phyloP scores from a whole-genome alignment of 2,113 vertebrate species.

The Xiphorhynchus elegans region DNA sequence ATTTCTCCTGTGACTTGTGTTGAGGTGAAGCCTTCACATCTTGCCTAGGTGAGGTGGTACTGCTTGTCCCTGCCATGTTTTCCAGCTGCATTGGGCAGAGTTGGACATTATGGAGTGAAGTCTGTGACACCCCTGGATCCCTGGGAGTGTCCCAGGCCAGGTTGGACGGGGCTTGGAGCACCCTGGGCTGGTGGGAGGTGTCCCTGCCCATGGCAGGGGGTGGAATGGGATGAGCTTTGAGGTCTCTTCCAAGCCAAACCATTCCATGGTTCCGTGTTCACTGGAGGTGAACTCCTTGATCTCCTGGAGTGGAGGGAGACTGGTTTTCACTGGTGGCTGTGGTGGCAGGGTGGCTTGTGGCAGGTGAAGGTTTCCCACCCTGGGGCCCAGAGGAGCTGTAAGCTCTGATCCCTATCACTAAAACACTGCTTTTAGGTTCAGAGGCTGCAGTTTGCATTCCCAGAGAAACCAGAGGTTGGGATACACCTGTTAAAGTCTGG shows the following conservation, averaged over 20 bases:
- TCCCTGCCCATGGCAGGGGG: not conserved
- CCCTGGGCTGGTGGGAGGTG: not conserved
- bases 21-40: not conserved
- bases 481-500: not conserved
- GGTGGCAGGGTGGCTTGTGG: not conserved
- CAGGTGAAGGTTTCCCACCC: not conserved
- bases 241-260: not conserved
- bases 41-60: not conserved
- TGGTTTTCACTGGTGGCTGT: not conserved
- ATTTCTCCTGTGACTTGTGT: not conserved
- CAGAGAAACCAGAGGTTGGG: not conserved
- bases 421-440: not conserved
- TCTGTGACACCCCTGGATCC: not conserved
- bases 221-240: no score
- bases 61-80: not conserved
- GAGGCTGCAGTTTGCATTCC: not conserved
- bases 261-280: fast-evolving
- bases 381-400: not conserved
- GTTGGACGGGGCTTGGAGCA: not conserved
- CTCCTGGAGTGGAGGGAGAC: not conserved
- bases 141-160: not conserved
- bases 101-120: not conserved
- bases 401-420: not conserved
- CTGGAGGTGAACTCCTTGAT: not conserved
- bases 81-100: not conserved